phyloP scores from a whole-genome alignment of 1,140 invertebrate genomes.

The Eriosoma lanigerum region DNA sequence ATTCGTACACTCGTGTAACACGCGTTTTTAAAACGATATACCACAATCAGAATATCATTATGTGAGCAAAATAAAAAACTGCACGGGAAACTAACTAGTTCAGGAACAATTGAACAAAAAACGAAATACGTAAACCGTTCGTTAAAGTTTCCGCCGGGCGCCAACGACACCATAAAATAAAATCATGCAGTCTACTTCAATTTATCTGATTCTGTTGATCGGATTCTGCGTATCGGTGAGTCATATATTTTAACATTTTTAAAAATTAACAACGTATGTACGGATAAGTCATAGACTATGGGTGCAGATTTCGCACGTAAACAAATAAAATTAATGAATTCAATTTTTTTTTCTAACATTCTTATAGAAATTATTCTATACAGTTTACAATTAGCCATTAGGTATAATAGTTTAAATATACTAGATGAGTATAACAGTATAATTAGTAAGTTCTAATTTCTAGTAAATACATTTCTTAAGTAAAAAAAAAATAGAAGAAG shows the following conservation, averaged over 20 bases:
- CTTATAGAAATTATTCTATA: too few species aligned
- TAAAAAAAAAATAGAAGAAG: too few species aligned
- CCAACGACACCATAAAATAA: neutral
- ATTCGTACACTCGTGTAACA: neutral
- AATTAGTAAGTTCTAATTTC: too few species aligned
- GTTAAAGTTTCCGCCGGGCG: constrained; percentile 43
- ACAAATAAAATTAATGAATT: too few species aligned
- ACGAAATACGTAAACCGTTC: constrained; percentile 10
- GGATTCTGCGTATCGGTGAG: constrained; percentile 36
- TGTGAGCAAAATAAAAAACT: constrained; percentile 4
- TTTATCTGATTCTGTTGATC: constrained; percentile 17
- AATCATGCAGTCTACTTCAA: constrained; percentile 16
- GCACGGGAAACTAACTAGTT: neutral
- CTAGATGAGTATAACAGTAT: too few species aligned
- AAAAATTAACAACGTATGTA: too few species aligned
- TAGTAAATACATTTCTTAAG: too few species aligned
- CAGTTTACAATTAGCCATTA: too few species aligned
- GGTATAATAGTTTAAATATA: too few species aligned
- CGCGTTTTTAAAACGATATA: neutral
- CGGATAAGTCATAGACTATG: too few species aligned
- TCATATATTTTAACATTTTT: neutral
- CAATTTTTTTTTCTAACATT: too few species aligned
- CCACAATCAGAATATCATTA: constrained; percentile 10
- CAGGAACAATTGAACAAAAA: neutral
- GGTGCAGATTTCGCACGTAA: too few species aligned